Conservation (phyloP, 2,113 vertebrate species). For the Limanda limanda region DNA sequence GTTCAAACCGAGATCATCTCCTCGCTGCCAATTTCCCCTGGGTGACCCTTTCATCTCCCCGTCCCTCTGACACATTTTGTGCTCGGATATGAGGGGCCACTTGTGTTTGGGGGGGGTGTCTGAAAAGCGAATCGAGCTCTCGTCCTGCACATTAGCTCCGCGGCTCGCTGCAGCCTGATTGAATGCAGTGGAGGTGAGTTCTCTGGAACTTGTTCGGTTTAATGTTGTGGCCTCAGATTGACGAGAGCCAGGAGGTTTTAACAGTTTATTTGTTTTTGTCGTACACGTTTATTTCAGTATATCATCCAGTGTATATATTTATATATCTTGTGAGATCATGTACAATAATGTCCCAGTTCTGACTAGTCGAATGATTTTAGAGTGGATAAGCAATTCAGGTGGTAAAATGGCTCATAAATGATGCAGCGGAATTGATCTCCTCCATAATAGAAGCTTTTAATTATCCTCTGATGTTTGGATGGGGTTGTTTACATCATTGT, state of each 20-base stretch:
- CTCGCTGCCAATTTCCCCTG: constrained; percentile 43
- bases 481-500: constrained; percentile 7
- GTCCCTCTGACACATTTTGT: constrained; percentile 50
- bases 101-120: constrained; percentile 51
- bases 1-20: constrained; percentile 49
- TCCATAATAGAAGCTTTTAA: constrained; percentile 29
- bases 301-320: not conserved
- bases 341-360: not conserved
- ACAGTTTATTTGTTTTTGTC: constrained; percentile 16
- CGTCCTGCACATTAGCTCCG: constrained; percentile 45
- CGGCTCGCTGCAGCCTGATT: constrained; percentile 58
- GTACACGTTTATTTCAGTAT: not conserved
- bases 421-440: constrained; percentile 25
- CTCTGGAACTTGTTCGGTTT: constrained; percentile 45
- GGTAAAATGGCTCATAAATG: constrained; percentile 16
- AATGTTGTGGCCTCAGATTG: constrained; percentile 39
- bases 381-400: constrained; percentile 4
- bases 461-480: constrained; percentile 26
- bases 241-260: constrained; percentile 39
- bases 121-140: constrained; percentile 46
- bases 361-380: constrained; percentile 31
- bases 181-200: constrained; percentile 59
- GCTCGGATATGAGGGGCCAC: constrained; percentile 48
- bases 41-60: constrained; percentile 56
- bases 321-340: not conserved